Evolutionary conservation across 2,888 invertebrate species (phyloP).

Genomic region (Lycophotia porphyrea): DNA sequence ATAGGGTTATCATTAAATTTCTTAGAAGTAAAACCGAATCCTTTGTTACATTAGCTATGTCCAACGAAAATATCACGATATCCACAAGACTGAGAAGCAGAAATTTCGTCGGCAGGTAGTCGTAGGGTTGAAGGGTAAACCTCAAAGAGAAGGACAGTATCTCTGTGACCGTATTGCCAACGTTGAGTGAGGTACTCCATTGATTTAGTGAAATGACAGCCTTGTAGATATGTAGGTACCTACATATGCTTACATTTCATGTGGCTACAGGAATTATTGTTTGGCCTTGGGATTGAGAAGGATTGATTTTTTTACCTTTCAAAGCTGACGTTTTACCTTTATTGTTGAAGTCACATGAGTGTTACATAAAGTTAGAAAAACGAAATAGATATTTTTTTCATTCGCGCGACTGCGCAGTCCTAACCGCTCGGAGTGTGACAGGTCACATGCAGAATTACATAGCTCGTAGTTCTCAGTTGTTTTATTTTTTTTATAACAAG

Average conservation of each 20-base stretch:
- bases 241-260: background rate
- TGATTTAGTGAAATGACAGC: constrained; percentile 47
- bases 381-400: no score
- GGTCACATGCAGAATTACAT: no score
- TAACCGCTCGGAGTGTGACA: no score
- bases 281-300: no score
- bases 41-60: constrained; percentile 43
- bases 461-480: no score
- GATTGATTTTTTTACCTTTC: constrained; percentile 1
- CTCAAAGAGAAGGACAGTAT: constrained; percentile 56
- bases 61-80: constrained; percentile 44
- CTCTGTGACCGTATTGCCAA: constrained; percentile 43
- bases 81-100: constrained; percentile 27
- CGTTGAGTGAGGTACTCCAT: constrained; percentile 56
- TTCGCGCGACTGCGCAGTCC: no score
- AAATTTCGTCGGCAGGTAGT: constrained; percentile 43
- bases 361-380: background rate
- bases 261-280: constrained; percentile 2
- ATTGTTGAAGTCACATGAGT: background rate
- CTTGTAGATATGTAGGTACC: background rate
- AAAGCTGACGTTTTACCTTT: background rate
- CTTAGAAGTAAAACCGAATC: constrained; percentile 33
- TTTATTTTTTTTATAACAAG: no score
- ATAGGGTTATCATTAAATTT: constrained; percentile 40
- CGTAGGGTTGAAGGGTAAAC: constrained; percentile 50